Percentiles rank a stretch among this genome's conserved stretches.
Evolutionary conservation across 2,888 invertebrate genomes (phyloP).

Genomic region (Plagodis pulveraria): DNA sequence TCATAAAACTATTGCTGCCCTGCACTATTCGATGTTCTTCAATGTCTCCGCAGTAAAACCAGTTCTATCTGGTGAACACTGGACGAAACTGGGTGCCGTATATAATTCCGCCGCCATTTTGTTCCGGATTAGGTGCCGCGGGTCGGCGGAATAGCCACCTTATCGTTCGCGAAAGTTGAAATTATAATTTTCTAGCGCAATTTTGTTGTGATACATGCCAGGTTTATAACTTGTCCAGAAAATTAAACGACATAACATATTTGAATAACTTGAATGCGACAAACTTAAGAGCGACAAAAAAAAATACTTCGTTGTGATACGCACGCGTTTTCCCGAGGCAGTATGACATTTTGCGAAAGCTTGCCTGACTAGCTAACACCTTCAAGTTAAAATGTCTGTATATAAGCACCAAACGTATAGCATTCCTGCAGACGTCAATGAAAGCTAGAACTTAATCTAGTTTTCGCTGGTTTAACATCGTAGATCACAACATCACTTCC

Average conservation of each 20-base stretch:
- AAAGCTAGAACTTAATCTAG: too few relatives aligned
- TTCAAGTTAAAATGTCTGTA: too few relatives aligned
- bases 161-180: slow-evolving; percentile 45
- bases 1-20: too few relatives aligned
- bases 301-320: too few relatives aligned
- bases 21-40: slow-evolving; percentile 9
- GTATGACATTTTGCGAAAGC: too few relatives aligned
- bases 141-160: slow-evolving; percentile 38
- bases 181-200: slow-evolving; percentile 40
- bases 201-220: slow-evolving; percentile 13
- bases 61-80: slow-evolving; percentile 54
- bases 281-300: too few relatives aligned
- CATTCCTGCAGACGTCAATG: too few relatives aligned
- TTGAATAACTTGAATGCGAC: not conserved
- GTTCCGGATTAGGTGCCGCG: slow-evolving; percentile 50
- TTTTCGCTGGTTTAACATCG: too few relatives aligned
- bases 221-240: slow-evolving; percentile 4
- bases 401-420: too few relatives aligned
- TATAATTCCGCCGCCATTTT: slow-evolving; percentile 52
- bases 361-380: too few relatives aligned
- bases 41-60: slow-evolving; percentile 32
- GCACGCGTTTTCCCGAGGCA: too few relatives aligned
- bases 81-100: slow-evolving; percentile 45
- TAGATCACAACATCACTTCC: too few relatives aligned
- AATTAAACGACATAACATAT: slow-evolving; percentile 13